Base-by-base conservation (phyloP, 2,113 vertebrate genomes). In the Empidonax traillii region DNA sequence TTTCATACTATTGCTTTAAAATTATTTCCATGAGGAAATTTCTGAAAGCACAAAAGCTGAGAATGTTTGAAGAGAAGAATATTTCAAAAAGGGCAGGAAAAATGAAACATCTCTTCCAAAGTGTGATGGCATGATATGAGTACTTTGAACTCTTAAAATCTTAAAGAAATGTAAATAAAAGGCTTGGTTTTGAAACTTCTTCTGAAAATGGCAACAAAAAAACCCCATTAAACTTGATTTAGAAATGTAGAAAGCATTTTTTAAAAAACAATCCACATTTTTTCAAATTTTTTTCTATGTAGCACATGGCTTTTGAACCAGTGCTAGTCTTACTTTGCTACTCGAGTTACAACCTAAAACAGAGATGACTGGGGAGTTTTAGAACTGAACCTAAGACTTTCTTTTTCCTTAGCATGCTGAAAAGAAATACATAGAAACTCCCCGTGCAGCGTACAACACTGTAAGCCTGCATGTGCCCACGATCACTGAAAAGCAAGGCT, bases 241-340 rank as follows among this genome's bases (percentile, higher is more conserved):
- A 81, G 46, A 93, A 89, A 90, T 3, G 2, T 30, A 12, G 13
- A 75, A 75, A 72, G 3, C 1, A 7, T 21, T 20, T 19, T 67
- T 49, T 71, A 63, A 13, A 8, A 1, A 2, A 62, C 55, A 4
- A 0, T 1, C 1, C 9, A 41, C 3, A 13, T 28, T 25, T 78
- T 35, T 53, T 65, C 7, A 10, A 23, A 12, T 41, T 25, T 35
- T 24, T 68, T 81, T 44, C 6, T 27, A 58, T 44, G 43, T 14
- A 63, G 20, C 24, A 39, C 15, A 8, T 27, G 13, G 2, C 9
- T 80, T 90, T 91, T 52, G 9, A 87, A 69, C 7, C 10, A 89
- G 41, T 20, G 30, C 12, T 89, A 53, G 35, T 59, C 25, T 94
- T 74, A 53, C 20, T 77, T 71, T 82, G 47, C 18, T 71, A 44